A percentile compares a stretch with the other conserved stretches of the same genome.
These are phyloP conservation scores for Pygoscelis antarcticus DNA, from an alignment of 2,113 vertebrate species.

Conservation along the genomic window DNA sequence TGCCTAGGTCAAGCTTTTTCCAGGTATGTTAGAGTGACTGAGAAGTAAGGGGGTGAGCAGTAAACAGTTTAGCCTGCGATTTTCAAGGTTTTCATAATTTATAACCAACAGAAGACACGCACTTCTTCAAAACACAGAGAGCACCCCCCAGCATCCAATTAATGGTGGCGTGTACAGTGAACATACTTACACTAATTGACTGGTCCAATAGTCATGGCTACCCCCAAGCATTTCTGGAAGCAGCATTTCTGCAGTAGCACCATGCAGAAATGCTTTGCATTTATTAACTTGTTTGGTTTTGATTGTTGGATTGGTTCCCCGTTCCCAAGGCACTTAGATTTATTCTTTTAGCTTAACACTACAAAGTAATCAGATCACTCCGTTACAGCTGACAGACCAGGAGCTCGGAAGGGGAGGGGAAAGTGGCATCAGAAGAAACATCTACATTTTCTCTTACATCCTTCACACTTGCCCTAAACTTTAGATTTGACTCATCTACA, in stretches of 20 bases:
- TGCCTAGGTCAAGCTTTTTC: not conserved
- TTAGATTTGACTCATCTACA: not conserved
- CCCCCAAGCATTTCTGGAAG: slow-evolving; percentile 4
- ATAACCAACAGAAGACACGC: not conserved
- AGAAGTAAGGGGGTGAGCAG: not conserved
- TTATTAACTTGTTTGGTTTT: slow-evolving; percentile 63
- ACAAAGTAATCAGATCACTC: slow-evolving; percentile 68
- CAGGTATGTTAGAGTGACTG: not conserved
- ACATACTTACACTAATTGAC: not conserved
- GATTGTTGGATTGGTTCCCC: slow-evolving; percentile 51
- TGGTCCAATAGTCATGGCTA: not conserved
- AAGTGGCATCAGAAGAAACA: not conserved
- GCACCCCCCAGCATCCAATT: not conserved
- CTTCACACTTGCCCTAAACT: slow-evolving; percentile 29
- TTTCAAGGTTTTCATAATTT: not conserved
- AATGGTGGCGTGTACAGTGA: not conserved
- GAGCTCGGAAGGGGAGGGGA: slow-evolving; percentile 49
- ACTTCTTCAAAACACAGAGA: not conserved
- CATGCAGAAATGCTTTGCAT: not conserved
- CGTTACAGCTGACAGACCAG: slow-evolving; percentile 52
- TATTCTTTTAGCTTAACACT: slow-evolving; percentile 68
- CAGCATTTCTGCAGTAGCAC: slow-evolving; percentile 3
- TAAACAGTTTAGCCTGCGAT: not conserved
- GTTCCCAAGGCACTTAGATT: slow-evolving; percentile 60
- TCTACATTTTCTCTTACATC: not conserved